Evolutionary conservation across 92 coral and sea anemone genomes (phyloP).

Genomic region (Epizoanthus stellaris): DNA sequence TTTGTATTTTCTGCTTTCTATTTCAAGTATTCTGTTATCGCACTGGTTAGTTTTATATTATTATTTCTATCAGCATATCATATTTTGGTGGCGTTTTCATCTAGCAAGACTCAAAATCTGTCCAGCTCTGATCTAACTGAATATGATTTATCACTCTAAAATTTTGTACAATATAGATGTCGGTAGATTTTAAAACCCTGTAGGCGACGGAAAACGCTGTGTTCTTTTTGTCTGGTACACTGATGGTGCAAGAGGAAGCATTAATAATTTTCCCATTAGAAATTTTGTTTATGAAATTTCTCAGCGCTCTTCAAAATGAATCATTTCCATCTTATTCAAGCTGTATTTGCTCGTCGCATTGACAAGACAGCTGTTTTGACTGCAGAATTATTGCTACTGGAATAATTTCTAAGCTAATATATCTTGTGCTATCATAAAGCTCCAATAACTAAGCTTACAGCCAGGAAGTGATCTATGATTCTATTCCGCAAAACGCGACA

Average conservation of each 20-base stretch:
- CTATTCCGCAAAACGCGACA: not conserved
- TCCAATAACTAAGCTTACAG: not conserved
- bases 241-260: conserved; percentile 24
- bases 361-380: conserved; percentile 37
- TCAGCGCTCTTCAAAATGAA: conserved; percentile 28
- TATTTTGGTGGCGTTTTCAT: not conserved
- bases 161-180: conserved; percentile 16
- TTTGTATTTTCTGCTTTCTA: conserved; percentile 10
- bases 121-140: not conserved
- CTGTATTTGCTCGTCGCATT: conserved; percentile 27
- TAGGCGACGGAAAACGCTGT: not conserved
- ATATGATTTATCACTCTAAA: not conserved
- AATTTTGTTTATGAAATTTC: conserved; percentile 26
- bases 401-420: conserved; percentile 17
- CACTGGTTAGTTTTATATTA: not conserved
- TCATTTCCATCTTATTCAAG: conserved; percentile 39
- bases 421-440: conserved; percentile 5
- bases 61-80: conserved; percentile 11
- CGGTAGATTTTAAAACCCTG: conserved; percentile 18
- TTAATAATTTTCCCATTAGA: conserved; percentile 24
- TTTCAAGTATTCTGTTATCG: conserved; percentile 1
- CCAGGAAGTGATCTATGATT: not conserved
- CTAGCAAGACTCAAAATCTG: no score
- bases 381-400: conserved; percentile 9
- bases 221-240: conserved; percentile 11